These are phyloP conservation scores for Spongilla lacustris DNA, from an alignment of 37 sponge, comb jelly and placozoan species.

Conservation along the genomic window DNA sequence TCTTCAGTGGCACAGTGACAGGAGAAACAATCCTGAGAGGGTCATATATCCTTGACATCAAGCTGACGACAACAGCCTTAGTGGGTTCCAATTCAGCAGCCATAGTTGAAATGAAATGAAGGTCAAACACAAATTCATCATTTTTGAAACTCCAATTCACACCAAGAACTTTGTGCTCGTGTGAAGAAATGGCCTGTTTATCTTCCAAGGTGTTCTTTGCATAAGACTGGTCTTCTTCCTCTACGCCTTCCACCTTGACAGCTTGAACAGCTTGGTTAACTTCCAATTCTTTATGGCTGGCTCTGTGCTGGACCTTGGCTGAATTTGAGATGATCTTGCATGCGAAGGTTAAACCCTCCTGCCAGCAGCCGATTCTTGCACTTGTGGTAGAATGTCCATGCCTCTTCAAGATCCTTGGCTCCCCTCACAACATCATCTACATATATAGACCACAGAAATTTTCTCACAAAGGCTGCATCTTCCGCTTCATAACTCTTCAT, in stretches of 20 bases:
- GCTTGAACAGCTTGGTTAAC: neutral
- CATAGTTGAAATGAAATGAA: neutral
- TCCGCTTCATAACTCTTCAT: neutral
- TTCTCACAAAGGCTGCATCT: neutral
- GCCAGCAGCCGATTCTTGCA: neutral
- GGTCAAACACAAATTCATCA: conserved; percentile 1
- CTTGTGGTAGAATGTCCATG: neutral
- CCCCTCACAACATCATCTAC: neutral
- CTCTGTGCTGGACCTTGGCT: too few relatives aligned
- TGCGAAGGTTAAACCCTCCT: conserved; percentile 14
- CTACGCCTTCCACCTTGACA: neutral
- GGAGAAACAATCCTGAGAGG: conserved; percentile 33
- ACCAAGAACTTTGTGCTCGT: conserved; percentile 29
- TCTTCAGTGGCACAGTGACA: conserved; percentile 22
- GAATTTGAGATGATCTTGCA: too few relatives aligned
- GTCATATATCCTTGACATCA: conserved; percentile 4
- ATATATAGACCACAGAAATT: neutral
- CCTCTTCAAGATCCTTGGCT: neutral
- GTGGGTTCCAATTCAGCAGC: neutral
- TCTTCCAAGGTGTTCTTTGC: conserved; percentile 4
- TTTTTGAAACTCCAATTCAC: conserved; percentile 15
- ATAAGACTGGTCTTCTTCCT: neutral
- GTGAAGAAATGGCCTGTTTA: neutral
- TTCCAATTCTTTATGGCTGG: too few relatives aligned
- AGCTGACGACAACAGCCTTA: conserved; percentile 11